Evolutionary conservation across 2,113 vertebrate genomes (phyloP).

Genomic region (Sinosuthora webbiana): DNA sequence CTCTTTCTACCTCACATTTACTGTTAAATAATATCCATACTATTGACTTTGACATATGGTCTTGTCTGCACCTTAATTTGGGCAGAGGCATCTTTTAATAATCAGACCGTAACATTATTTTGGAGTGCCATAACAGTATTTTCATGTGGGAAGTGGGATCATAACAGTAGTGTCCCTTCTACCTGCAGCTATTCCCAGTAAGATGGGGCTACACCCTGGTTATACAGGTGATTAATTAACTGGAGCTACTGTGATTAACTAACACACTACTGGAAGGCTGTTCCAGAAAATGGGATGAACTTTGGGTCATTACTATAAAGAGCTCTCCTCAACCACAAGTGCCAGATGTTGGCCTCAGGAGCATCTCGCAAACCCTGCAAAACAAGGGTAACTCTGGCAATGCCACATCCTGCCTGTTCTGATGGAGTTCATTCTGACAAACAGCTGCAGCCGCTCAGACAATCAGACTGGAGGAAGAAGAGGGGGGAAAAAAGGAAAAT

Average conservation of each 20-base stretch:
- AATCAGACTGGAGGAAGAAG: neutral
- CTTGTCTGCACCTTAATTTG: neutral
- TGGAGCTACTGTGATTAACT: neutral
- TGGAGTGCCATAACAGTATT: neutral
- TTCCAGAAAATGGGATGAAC: neutral
- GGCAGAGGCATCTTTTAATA: neutral
- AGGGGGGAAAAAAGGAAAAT: neutral
- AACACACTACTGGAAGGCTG: neutral
- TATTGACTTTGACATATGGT: neutral
- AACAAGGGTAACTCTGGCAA: neutral
- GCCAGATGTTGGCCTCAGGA: neutral
- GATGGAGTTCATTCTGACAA: neutral
- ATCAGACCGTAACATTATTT: neutral
- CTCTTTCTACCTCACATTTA: neutral
- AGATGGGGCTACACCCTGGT: neutral
- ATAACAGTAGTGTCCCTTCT: neutral
- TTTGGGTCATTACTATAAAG: neutral
- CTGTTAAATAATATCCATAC: neutral
- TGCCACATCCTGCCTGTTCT: neutral
- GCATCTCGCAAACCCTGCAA: neutral
- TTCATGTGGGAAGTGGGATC: neutral
- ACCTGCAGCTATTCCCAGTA: neutral
- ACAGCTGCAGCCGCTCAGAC: neutral
- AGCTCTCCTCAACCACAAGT: neutral
- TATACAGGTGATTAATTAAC: neutral